phyloP scores from a whole-genome alignment of 35 echinoderm and acorn worm genomes.

The Ptychodera flava region DNA sequence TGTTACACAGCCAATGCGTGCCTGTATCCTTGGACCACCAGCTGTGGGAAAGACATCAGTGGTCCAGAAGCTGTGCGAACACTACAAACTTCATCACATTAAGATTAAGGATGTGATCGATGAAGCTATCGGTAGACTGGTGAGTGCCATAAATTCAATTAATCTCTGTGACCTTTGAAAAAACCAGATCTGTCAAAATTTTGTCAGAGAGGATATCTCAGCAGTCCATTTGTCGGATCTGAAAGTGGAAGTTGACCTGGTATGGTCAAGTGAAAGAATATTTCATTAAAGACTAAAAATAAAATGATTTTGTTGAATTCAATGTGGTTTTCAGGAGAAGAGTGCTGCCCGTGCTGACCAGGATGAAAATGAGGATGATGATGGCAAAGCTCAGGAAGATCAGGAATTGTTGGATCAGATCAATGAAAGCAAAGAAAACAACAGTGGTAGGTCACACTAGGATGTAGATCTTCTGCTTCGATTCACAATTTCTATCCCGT shows the following conservation, averaged over 20 bases:
- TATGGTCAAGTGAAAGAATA: background rate
- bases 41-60: conserved; percentile 82
- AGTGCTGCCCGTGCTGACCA: conserved; percentile 87
- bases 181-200: too few species aligned
- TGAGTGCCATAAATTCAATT: conserved; percentile 26
- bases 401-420: conserved; percentile 91
- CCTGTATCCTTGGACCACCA: conserved; percentile 90
- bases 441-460: conserved; percentile 98
- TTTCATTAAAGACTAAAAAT: background rate
- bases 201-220: too few species aligned
- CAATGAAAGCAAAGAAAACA: conserved; percentile 83
- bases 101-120: conserved; percentile 96
- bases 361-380: conserved; percentile 99
- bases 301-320: conserved; percentile 3
- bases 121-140: conserved; percentile 86
- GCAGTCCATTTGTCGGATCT: background rate
- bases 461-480: too few species aligned
- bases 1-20: conserved; percentile 99
- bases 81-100: conserved; percentile 98
- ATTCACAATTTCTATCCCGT: too few species aligned
- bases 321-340: conserved; percentile 50
- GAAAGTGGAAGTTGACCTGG: background rate
- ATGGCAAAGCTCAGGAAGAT: conserved; percentile 97
- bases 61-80: conserved; percentile 72
- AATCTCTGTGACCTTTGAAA: background rate